Conservation (phyloP, 2,888 invertebrate species). For the Tineola bisselliella region DNA sequence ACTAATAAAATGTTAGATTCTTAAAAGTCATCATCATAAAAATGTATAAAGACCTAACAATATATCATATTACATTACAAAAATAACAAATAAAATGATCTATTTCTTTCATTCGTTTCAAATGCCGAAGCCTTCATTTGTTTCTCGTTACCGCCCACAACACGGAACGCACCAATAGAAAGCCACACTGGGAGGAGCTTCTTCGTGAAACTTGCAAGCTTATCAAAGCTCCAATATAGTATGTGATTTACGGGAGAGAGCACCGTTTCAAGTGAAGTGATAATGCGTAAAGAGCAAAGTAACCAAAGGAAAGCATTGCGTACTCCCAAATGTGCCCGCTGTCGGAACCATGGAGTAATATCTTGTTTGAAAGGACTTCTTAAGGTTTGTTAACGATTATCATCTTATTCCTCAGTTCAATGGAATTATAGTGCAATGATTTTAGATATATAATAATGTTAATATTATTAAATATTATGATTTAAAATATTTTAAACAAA, state of each 20-base stretch:
- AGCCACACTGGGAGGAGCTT: not conserved
- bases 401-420: too few species aligned
- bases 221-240: not conserved
- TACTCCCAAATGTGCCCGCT: conserved; percentile 73
- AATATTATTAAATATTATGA: too few species aligned
- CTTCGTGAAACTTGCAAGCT: not conserved
- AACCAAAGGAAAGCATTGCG: conserved; percentile 40
- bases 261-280: not conserved
- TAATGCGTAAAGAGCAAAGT: conserved; percentile 3
- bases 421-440: too few species aligned
- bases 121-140: not conserved
- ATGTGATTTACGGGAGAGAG: not conserved
- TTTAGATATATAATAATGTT: too few species aligned
- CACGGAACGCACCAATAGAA: not conserved
- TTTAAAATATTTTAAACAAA: too few species aligned
- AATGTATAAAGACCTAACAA: conserved; percentile 27
- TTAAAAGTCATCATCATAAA: not conserved
- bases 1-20: too few species aligned
- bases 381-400: too few species aligned
- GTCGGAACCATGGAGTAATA: conserved; percentile 87
- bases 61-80: conserved; percentile 38
- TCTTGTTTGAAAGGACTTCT: conserved; percentile 89
- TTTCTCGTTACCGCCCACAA: not conserved
- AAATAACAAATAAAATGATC: conserved; percentile 25
- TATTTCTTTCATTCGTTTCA: not conserved